Conservation (phyloP, 2,888 invertebrate species). For the Biston stratarius region DNA sequence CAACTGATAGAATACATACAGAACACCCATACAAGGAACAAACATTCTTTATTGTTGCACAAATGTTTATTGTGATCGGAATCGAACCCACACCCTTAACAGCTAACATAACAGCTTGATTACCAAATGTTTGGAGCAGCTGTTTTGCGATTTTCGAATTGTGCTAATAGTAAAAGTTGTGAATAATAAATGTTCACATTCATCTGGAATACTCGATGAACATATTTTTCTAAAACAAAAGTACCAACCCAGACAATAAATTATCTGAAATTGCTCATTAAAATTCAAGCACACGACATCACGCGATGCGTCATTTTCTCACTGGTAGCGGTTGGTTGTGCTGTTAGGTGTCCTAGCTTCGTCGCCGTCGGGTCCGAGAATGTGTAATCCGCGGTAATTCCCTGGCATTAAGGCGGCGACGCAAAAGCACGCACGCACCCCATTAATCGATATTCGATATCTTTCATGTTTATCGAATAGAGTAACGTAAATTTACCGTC, state of each 20-base stretch:
- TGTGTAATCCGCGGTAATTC: conserved; percentile 39
- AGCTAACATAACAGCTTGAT: too few species aligned
- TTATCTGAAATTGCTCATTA: conserved; percentile 15
- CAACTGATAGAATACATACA: too few species aligned
- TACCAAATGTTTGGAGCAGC: too few species aligned
- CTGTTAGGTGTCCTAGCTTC: conserved; percentile 2
- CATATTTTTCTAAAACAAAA: background rate
- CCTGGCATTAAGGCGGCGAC: conserved; percentile 46
- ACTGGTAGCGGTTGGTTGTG: conserved; percentile 4
- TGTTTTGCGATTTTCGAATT: too few species aligned
- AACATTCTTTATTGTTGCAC: too few species aligned
- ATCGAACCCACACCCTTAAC: too few species aligned
- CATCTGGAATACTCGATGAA: background rate
- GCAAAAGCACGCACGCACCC: conserved; percentile 44
- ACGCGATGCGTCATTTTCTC: conserved; percentile 27
- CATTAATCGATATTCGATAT: conserved; percentile 33
- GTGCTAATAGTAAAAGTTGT: too few species aligned
- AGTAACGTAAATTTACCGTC: conserved; percentile 1
- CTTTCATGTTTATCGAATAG: conserved; percentile 16
- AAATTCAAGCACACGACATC: conserved; percentile 13
- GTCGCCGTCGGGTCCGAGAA: conserved; percentile 15
- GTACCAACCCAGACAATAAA: background rate
- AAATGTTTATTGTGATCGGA: too few species aligned
- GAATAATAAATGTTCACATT: too few species aligned
- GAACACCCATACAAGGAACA: too few species aligned